phyloP scores from a whole-genome alignment of 1,140 invertebrate genomes.

The Octopus bimaculoides region DNA sequence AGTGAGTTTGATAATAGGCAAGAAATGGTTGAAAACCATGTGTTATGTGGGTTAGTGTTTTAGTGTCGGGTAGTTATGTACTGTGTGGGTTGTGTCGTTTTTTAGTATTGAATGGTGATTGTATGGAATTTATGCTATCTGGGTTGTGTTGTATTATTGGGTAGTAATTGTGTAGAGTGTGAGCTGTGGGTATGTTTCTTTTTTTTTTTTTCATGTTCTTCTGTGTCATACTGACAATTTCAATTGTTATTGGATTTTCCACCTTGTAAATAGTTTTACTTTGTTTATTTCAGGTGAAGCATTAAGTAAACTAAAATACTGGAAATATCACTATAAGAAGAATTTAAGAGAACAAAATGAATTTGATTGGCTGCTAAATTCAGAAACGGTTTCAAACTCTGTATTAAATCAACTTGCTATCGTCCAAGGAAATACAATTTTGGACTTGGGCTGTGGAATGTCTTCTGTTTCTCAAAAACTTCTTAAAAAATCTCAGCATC shows the following conservation, averaged over 20 bases:
- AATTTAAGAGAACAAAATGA: not conserved
- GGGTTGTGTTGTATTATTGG: too few species aligned
- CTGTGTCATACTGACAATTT: not conserved
- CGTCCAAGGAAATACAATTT: not conserved
- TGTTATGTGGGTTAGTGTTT: too few species aligned
- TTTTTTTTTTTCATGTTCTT: not conserved
- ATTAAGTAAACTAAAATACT: not conserved
- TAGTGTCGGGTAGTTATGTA: too few species aligned
- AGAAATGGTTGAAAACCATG: too few species aligned
- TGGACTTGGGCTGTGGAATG: constrained; percentile 30
- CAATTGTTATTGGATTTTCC: not conserved
- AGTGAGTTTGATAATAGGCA: too few species aligned
- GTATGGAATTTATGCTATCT: too few species aligned
- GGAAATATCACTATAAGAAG: not conserved
- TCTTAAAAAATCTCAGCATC: constrained; percentile 13
- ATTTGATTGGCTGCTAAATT: constrained; percentile 5
- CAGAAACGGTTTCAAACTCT: not conserved
- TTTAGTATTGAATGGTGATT: too few species aligned
- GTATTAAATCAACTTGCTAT: not conserved
- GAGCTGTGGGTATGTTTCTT: too few species aligned
- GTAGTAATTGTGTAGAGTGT: too few species aligned
- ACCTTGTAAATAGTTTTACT: not conserved
- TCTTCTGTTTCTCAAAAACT: constrained; percentile 21
- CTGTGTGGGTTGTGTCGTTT: too few species aligned
- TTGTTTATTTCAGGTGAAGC: constrained; percentile 6